phyloP scores from a whole-genome alignment of 1,140 invertebrate genomes.

The Tetraneura akinire region DNA sequence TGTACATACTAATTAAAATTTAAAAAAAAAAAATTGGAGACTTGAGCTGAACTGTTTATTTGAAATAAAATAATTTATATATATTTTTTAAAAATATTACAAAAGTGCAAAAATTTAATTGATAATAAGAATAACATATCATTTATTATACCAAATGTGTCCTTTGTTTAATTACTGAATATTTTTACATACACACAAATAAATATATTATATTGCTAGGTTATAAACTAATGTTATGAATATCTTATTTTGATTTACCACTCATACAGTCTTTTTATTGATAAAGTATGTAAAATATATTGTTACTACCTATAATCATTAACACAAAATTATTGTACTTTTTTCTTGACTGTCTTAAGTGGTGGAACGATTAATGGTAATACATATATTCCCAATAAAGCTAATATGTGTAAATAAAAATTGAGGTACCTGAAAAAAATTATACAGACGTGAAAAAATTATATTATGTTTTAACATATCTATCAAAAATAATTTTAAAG shows the following conservation, averaged over 20 bases:
- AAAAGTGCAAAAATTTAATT: too few species aligned
- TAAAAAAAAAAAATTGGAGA: too few species aligned
- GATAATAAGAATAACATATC: too few species aligned
- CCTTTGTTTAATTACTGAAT: too few species aligned
- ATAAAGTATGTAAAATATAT: neutral
- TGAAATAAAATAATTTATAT: too few species aligned
- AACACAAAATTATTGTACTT: constrained; percentile 34
- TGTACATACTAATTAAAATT: too few species aligned
- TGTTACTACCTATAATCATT: neutral
- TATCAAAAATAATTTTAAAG: neutral
- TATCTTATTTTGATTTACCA: constrained; percentile 29
- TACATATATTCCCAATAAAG: neutral
- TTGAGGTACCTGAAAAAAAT: constrained; percentile 1
- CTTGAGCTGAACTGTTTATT: too few species aligned
- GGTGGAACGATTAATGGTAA: constrained; percentile 24
- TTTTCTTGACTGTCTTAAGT: constrained; percentile 19
- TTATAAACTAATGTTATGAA: constrained; percentile 5
- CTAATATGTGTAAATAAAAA: constrained; percentile 38
- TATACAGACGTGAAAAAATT: neutral
- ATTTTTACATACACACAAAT: neutral
- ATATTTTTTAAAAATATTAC: too few species aligned
- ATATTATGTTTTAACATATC: neutral
- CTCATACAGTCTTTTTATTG: constrained; percentile 21
- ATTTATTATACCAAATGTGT: too few species aligned
- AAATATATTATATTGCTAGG: neutral